These are phyloP conservation scores for Electrona antarctica DNA, from an alignment of 2,113 vertebrate species.

Conservation along the genomic window DNA sequence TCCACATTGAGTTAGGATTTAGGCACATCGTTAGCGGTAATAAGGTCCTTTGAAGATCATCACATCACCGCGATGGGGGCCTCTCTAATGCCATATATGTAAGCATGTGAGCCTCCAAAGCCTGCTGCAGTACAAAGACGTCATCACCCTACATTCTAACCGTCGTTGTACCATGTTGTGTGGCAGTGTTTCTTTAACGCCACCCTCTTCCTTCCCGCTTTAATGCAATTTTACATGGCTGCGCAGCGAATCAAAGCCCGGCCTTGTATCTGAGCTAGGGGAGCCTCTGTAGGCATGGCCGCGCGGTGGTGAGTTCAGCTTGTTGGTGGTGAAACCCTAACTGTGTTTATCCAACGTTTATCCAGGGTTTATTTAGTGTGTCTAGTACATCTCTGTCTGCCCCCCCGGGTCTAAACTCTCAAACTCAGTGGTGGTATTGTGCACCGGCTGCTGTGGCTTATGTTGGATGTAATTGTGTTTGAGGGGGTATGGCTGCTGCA, in stretches of 20 bases:
- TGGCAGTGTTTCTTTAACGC: conserved; percentile 17
- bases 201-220: conserved; percentile 21
- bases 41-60: conserved; percentile 67
- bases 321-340: conserved; percentile 55
- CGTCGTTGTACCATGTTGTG: conserved; percentile 24
- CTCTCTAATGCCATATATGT: conserved; percentile 3
- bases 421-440: conserved; percentile 21
- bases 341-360: conserved; percentile 60
- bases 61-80: conserved; percentile 15
- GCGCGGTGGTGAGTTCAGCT: conserved; percentile 26
- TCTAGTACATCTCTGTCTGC: conserved; percentile 39
- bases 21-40: conserved; percentile 43
- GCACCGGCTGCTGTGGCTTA: conserved; percentile 2
- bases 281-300: conserved; percentile 27
- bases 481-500: conserved; percentile 22
- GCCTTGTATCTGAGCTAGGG: conserved; percentile 44
- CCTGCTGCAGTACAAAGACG: conserved; percentile 10
- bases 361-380: conserved; percentile 50
- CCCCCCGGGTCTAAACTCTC: not conserved
- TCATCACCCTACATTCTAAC: conserved; percentile 1
- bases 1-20: conserved; percentile 43
- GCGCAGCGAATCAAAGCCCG: conserved; percentile 54
- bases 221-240: conserved; percentile 26
- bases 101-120: conserved; percentile 45
- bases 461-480: conserved; percentile 32